Percentiles rank a stretch among this genome's conserved stretches.
Evolutionary conservation across 2,113 vertebrate species (phyloP).

Genomic region (Plecotus auritus): DNA sequence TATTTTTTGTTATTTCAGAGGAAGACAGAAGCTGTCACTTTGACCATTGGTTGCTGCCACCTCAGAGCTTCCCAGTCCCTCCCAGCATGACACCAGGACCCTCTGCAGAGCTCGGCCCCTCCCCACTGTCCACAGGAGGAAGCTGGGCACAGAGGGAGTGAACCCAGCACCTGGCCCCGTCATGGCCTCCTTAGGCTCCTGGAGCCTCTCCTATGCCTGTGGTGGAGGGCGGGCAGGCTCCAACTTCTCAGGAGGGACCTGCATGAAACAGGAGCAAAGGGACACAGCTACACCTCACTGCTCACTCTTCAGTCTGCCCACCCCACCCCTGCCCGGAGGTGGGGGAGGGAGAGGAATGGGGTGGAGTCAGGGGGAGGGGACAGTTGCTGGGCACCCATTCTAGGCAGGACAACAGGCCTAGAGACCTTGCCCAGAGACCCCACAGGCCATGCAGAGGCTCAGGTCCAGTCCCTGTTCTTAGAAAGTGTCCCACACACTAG

Average conservation of each 20-base stretch:
- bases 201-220: neutral
- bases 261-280: neutral
- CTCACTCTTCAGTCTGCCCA: neutral
- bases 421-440: neutral
- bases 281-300: neutral
- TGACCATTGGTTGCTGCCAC: neutral
- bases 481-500: neutral
- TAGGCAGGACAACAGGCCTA: neutral
- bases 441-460: neutral
- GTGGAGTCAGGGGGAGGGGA: neutral
- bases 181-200: neutral
- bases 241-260: neutral
- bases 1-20: neutral
- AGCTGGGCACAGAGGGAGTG: neutral
- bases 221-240: neutral
- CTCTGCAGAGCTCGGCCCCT: too few species aligned
- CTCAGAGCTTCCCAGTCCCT: too few species aligned
- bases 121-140: neutral
- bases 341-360: too few species aligned
- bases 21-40: neutral
- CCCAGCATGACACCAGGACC: neutral
- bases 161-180: neutral
- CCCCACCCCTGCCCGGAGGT: fast-evolving
- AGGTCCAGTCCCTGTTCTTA: neutral
- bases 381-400: neutral